Evolutionary conservation across 2,888 invertebrate species (phyloP).

Genomic region (Andrena hattorfiana): DNA sequence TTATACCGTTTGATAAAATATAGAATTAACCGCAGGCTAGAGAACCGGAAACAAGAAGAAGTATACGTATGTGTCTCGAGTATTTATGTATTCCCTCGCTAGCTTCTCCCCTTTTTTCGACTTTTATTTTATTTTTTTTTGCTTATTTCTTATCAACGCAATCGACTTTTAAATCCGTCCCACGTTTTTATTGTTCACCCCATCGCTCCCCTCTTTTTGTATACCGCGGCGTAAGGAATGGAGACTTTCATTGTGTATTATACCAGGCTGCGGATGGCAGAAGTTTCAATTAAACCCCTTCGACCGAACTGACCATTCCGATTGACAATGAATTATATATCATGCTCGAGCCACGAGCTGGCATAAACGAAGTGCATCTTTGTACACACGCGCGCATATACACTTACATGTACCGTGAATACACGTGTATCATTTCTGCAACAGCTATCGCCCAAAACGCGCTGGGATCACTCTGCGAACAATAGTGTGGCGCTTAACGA

Average conservation of each 20-base stretch:
- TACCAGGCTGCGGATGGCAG: conserved; percentile 7
- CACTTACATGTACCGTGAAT: conserved; percentile 34
- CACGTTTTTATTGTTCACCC: neutral
- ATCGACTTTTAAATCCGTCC: conserved; percentile 5
- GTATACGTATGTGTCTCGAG: conserved; percentile 40
- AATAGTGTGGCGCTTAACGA: conserved; percentile 47
- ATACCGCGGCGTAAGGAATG: conserved; percentile 14
- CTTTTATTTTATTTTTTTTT: conserved; percentile 17
- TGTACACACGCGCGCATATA: conserved; percentile 46
- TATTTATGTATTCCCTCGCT: conserved; percentile 40
- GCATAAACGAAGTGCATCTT: conserved; percentile 49
- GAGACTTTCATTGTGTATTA: conserved; percentile 47
- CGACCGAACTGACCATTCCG: neutral
- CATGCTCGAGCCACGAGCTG: conserved; percentile 59
- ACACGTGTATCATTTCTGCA: conserved; percentile 11
- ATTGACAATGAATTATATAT: conserved; percentile 35
- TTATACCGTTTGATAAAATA: conserved; percentile 60
- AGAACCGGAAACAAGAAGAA: conserved; percentile 67
- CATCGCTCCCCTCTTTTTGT: neutral
- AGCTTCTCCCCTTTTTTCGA: conserved; percentile 9
- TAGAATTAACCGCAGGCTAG: conserved; percentile 60
- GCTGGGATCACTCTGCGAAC: conserved; percentile 28
- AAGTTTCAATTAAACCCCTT: conserved; percentile 32
- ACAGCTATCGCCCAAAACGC: conserved; percentile 10
- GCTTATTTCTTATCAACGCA: conserved; percentile 14